phyloP scores from a whole-genome alignment of 2,113 vertebrate genomes.

The Xerus inauris region DNA sequence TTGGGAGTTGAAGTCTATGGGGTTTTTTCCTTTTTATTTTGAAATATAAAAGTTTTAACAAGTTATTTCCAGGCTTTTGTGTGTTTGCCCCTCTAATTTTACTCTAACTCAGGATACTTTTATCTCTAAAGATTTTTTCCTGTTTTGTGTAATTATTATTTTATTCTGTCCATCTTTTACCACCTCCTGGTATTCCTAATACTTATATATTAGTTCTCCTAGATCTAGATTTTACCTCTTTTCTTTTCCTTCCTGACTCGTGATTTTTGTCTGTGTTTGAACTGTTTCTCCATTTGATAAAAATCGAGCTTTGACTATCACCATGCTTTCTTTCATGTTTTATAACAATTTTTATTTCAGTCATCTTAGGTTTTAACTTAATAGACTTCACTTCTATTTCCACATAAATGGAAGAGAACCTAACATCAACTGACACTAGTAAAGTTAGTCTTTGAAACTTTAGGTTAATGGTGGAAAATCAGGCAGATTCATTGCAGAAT shows the following conservation, averaged over 20 bases:
- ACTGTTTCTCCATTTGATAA: neutral
- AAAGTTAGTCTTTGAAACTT: neutral
- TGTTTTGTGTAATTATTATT: neutral
- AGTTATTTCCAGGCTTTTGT: neutral
- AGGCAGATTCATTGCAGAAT: neutral
- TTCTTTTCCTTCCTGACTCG: neutral
- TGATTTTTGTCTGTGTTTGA: neutral
- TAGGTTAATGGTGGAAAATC: neutral
- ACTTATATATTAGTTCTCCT: neutral
- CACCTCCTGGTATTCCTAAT: neutral
- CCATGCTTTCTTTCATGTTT: neutral
- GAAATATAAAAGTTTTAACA: neutral
- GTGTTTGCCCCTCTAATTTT: neutral
- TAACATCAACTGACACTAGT: neutral
- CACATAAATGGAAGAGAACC: neutral
- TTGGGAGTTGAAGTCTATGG: neutral
- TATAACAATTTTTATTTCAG: neutral
- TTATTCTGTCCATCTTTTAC: neutral
- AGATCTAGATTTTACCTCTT: neutral
- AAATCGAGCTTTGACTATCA: neutral
- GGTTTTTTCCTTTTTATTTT: neutral
- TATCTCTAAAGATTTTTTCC: neutral
- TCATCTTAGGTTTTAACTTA: neutral
- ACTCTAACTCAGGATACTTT: neutral
- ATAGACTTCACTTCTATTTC: neutral